Evolutionary conservation across 2,888 invertebrate genomes (phyloP), one percentile per base, ranked within the genome.

Genomic region (Masnerella sp.): DNA sequence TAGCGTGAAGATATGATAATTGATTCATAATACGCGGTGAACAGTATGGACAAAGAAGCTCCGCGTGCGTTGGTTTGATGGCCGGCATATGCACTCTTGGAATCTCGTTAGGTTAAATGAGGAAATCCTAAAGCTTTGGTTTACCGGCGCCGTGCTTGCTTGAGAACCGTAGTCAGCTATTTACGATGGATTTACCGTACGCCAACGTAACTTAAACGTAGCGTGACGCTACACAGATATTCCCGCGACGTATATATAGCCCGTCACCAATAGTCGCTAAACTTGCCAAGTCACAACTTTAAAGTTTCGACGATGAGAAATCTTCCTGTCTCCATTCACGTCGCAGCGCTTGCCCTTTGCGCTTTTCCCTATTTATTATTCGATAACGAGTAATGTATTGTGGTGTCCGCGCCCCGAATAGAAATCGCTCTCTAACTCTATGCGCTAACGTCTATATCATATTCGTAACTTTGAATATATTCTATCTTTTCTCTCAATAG

Each of bases 151-250:
- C 45, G 59, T 58, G 69, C 72, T 65, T 64, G 72, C 69, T 69
- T 62, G 69, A 70, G 75, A 72, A 72, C 75, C 69, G 69, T 61
- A 72, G 75, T 72, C 75, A 67, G 75, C 75, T 73, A 76, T 76
- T 76, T 70, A 76, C 73, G 73, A 73, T 76, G 70, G 70, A 76
- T 76, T 73, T 73, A 76, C 52, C 69, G 73, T 73, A 59, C 58
- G 65, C 61, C 54, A 61, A 54, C 73, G 73, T 70, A 76, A 76
- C 70, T 76, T 73, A 70, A 76, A 76, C 70, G 73, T 72, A 65
- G 72, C 72, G 72, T 75, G 65, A 73, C 73, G 62, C 73, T 65
- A 75, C 70, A 68, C 70, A 73, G 70, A 59, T 73, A 68, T 54
- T 28, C 22, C 56, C 36, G 34, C 64, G 58, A 65, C 52, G 47